A percentile compares a stretch with the other conserved stretches of the same genome.
Conservation (phyloP, 2,113 vertebrate genomes). For the Orycteropus afer region DNA sequence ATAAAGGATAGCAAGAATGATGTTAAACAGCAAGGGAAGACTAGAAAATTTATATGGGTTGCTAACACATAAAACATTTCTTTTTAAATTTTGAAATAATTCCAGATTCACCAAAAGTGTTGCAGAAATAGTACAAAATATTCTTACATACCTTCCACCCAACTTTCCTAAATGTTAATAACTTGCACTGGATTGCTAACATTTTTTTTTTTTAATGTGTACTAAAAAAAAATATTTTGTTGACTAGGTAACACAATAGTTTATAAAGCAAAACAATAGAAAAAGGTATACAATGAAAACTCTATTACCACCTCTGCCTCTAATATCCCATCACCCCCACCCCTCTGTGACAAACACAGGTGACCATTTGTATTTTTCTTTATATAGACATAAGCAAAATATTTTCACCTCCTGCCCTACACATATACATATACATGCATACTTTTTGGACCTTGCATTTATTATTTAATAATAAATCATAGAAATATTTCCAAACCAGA, state of each 20-base stretch:
- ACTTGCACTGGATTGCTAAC: background rate
- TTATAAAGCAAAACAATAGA: slow-evolving; percentile 34
- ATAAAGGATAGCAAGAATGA: background rate
- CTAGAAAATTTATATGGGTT: background rate
- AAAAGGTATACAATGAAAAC: background rate
- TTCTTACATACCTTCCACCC: background rate
- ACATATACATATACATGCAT: background rate
- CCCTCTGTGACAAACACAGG: background rate
- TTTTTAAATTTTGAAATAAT: slow-evolving; percentile 45
- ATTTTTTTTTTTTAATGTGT: slow-evolving; percentile 28
- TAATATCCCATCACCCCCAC: background rate
- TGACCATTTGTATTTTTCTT: slow-evolving; percentile 33
- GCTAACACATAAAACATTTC: background rate
- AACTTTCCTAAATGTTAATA: slow-evolving; percentile 30
- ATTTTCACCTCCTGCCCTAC: background rate
- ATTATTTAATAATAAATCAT: slow-evolving; percentile 11
- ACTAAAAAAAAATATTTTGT: background rate
- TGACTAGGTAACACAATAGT: background rate
- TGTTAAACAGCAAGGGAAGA: slow-evolving; percentile 26
- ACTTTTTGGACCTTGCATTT: background rate
- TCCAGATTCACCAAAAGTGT: slow-evolving; percentile 5
- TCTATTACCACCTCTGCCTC: background rate
- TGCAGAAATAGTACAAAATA: slow-evolving; percentile 22
- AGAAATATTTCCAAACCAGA: slow-evolving; percentile 53
- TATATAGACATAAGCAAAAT: slow-evolving; percentile 48